Base-by-base conservation (phyloP, 2,888 invertebrate genomes). In the Watsonalla binaria region DNA sequence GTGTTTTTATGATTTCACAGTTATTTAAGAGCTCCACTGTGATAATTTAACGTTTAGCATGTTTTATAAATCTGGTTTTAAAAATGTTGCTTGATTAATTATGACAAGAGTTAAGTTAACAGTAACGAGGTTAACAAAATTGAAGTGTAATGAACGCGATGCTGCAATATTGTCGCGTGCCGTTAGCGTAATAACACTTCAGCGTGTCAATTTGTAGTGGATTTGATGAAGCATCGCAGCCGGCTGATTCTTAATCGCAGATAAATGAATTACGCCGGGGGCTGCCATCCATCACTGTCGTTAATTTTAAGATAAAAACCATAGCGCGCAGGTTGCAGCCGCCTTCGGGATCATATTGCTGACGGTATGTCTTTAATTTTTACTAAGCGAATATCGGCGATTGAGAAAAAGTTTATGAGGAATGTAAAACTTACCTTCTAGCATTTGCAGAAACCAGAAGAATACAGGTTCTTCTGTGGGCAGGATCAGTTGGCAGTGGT, bases 221-320 rank as follows among this genome's bases (percentile, higher is more conserved):
- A 70, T 72, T 72, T 70, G 70, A 70, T 70, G 65, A 67, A 70
- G 70, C 68, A 63, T 51, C 59, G 50, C 55, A 64, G 66, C 69
- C 64, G 66, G 66, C 67, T 71, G 66, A 63, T 71, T 78, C 78
- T 76, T 84, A 80, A 82, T 82, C 76, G 78, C 63, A 72, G 80
- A 80, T 87, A 85, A 87, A 85, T 84, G 87, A 86, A 85, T 86
- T 85, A 85, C 75, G 74, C 66, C 60, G 67, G 58, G 72, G 63
- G 65, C 70, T 72, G 63, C 65, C 82, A 86, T 87, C 86, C 78
- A 84, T 86, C 84, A 86, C 76, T 78, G 84, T 85, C 85, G 66
- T 60, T 76, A 77, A 84, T 84, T 85, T 84, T 82, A 80, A 84
- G 82, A 86, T 83, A 83, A 83, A 83, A 81, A 77, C 79, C 66